Evolutionary conservation across 2,888 invertebrate genomes (phyloP), one percentile per base, ranked within the genome.

Genomic region (Himalopsyche tibetana): DNA sequence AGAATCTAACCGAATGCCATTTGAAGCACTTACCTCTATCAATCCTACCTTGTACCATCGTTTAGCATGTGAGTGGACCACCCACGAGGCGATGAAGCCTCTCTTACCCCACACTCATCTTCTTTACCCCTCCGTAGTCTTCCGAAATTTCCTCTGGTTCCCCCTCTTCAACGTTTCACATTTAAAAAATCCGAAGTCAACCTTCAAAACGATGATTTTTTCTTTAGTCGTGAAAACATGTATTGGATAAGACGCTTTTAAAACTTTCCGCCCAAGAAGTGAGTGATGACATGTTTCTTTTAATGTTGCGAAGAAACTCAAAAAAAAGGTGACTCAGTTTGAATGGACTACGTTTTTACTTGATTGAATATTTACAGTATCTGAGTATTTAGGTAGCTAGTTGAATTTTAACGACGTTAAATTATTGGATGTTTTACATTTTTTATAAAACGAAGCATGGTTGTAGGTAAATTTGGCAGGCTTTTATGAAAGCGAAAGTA

Each of bases 101-200:
- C 74, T 74, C 36, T 36, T 9, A 12, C 74, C 38, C 74, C 12
- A 28, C 74, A 12, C 38, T 11, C 36, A 0, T 36, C 19, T 74
- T 74, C 74, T 74, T 74, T 36, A 38, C 74, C 74, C 74, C 74
- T 74, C 63, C 4, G 28, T 19, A 63, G 28, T 63, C 63, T 19
- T 51, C 9, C 8, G 15, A 19, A 19, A 4, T 19, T 63, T 19
- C 63, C 28, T 11, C 28, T 9, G 45, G 6, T 11, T 38, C 28
- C 9, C 82, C 9, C 8, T 40, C 19, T 3, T 36, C 82, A 55
- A 38, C 79, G 19, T 55, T 36, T 45, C 84, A 42, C 56, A 79
- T 84, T 42, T 55, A 79, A 45, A 84, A 84, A 55, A 84, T 80
- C 83, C 83, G 79, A 51, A 51, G 74, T 83, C 81, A 84, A 74